A percentile compares a stretch with the other conserved stretches of the same genome.
phyloP scores from a whole-genome alignment of 1,140 invertebrate species.

The Dryas iulia region DNA sequence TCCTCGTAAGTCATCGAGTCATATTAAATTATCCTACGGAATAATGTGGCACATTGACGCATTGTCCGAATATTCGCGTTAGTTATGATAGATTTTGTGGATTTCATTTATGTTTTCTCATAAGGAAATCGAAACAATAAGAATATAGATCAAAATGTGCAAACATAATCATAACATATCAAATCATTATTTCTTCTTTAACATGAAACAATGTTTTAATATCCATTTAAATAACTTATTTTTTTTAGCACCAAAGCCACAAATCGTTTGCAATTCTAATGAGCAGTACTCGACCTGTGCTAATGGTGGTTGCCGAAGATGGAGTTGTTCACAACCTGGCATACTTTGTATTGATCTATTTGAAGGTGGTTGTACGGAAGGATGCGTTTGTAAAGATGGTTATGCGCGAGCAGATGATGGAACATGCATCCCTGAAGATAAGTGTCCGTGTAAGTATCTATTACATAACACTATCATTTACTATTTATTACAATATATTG shows the following conservation, averaged over 20 bases:
- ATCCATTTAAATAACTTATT: too few species aligned
- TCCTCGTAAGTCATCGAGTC: not conserved
- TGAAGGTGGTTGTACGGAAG: conserved; percentile 27
- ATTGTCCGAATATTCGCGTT: too few species aligned
- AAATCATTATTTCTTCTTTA: too few species aligned
- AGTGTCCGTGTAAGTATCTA: conserved; percentile 23
- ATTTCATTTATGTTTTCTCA: too few species aligned
- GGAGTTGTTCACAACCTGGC: conserved; percentile 29
- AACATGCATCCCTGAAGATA: conserved; percentile 32
- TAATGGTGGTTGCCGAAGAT: conserved; percentile 36
- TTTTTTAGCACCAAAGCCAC: not conserved
- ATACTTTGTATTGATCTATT: conserved; percentile 27
- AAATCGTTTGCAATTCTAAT: conserved; percentile 7
- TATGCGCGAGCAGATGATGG: conserved; percentile 34
- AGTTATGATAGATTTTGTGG: too few species aligned
- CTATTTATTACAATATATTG: not conserved
- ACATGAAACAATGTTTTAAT: too few species aligned
- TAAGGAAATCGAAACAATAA: too few species aligned
- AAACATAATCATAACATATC: too few species aligned
- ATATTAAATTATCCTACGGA: too few species aligned
- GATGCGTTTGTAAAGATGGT: conserved; percentile 33
- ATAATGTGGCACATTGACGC: too few species aligned
- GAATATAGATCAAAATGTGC: too few species aligned
- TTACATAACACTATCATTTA: not conserved
- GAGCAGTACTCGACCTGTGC: conserved; percentile 27